Evolutionary conservation across 2,113 vertebrate species (phyloP), one percentile per base, ranked within the genome.

Genomic region (Rallus limicola): DNA sequence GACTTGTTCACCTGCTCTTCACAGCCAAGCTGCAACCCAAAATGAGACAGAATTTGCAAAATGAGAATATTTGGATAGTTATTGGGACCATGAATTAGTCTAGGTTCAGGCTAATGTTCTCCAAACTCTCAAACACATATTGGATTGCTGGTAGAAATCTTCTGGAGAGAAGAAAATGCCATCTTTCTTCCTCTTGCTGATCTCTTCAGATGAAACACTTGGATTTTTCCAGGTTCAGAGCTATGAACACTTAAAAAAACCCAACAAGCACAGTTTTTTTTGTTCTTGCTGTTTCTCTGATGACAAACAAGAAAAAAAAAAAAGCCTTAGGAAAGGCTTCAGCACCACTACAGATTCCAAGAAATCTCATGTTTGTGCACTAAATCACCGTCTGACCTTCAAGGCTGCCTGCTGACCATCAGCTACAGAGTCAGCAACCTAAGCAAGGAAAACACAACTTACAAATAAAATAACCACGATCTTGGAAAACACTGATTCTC

Each of bases 101-200:
- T 87, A 86, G 34, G 12, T 69, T 90, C 89, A 50, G 58, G 65
- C 33, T 95, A 92, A 93, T 93, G 95, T 82, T 17, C 71, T 94
- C 88, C 44, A 76, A 67, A 88, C 7, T 74, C 31, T 23, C 28
- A 52, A 94, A 82, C 20, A 31, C 31, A 63, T 93, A 82, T 33
- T 91, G 62, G 25, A 55, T n/a, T 48, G 15, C 77, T 64, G 16
- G 15, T 68, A 96, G 48, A 58, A 53, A 89, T 67, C 65, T 95
- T 90, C 69, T 44, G 36, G 59, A 56, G 33, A 81, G 11, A 55
- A 33, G 1, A 11, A 60, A 25, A 36, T 2, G 78, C n/a, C 14
- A 3, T 46, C 16, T 88, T 87, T 81, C 46, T 80, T 48, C 38
- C 44, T 74, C 52, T 53, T 79, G 25, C n/a, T 88, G n/a, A 26